Evolutionary conservation across 2,888 invertebrate species (phyloP), one percentile per base, ranked within the genome.

Genomic region (Oeneis ivallda): DNA sequence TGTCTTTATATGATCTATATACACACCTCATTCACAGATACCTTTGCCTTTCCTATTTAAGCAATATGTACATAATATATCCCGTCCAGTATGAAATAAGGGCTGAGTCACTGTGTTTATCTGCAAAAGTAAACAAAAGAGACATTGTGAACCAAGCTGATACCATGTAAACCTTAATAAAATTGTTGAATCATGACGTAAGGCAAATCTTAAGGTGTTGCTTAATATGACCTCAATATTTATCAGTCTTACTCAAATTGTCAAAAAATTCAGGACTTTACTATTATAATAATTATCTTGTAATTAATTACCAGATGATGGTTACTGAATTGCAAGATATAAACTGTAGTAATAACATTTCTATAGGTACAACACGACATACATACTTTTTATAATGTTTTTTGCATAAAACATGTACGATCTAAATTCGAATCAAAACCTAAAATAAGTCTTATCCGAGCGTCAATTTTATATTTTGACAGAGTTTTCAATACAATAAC

Each of bases 31-130:
- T 70, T 69, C 72, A 69, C 67, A 68, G 74, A 77, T 77, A 78
- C 75, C 77, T 77, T 78, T 72, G 74, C 76, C 73, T 77, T 79
- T 80, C 80, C 81, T 80, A 79, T 82, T 79, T 75, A 73, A 76
- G 73, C 72, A 56, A 56, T 56, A 41, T 8, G 11, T 52, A n/a
- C 10, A 17, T 43, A 43, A 67, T 61, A 70, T 70, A 70, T 71
- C 70, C 71, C 77, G 76, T 76, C 74, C 75, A 79, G 72, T 77
- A 77, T 83, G 77, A 76, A 76, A 76, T 78, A 80, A 82, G 74
- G 70, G 77, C 79, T 90, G 89, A 90, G 78, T 90, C 89, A 89
- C 75, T 68, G 65, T 81, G 80, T 85, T 82, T 82, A 79, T 78
- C 73, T 77, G 75, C 73, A 75, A 73, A 67, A 63, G 70, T 70